Evolutionary conservation across 2,113 vertebrate species (phyloP).

Genomic region (Brachyhypopomus gauderio): DNA sequence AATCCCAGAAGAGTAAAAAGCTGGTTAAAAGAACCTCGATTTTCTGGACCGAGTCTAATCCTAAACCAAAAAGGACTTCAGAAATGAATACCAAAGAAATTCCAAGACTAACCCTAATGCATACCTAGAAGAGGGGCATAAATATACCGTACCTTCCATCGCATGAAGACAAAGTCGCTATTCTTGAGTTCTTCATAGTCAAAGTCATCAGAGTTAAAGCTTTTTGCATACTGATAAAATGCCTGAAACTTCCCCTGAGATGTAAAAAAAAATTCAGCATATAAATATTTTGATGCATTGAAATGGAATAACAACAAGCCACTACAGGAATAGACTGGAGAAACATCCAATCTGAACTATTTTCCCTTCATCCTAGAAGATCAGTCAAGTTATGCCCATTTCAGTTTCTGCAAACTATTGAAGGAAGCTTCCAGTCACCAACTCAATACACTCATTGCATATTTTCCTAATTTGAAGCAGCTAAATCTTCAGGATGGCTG

Average conservation of each 20-base stretch:
- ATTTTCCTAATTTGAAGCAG: no score
- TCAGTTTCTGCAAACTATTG: no score
- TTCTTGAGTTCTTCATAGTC: conserved; percentile 92
- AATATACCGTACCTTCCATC: conserved; percentile 92
- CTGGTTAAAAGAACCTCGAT: neutral
- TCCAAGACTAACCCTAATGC: no score
- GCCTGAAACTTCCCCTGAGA: conserved; percentile 95
- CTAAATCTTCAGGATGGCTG: no score
- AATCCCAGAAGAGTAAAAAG: neutral
- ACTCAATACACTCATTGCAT: no score
- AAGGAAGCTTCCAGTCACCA: no score
- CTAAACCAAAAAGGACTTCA: no score
- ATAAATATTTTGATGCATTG: neutral
- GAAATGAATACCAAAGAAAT: no score
- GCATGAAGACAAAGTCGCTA: conserved; percentile 98
- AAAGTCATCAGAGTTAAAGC: conserved; percentile 96
- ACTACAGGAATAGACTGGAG: neutral
- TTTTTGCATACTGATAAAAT: conserved; percentile 97
- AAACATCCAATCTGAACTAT: no score
- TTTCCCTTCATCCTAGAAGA: no score
- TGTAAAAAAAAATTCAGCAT: conserved; percentile 25
- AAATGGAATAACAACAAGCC: neutral
- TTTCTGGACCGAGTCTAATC: no score
- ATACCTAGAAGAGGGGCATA: neutral
- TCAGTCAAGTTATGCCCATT: no score